These are phyloP conservation scores for Seriola aureovittata DNA, from an alignment of 2,113 vertebrate genomes.

Conservation along the genomic window DNA sequence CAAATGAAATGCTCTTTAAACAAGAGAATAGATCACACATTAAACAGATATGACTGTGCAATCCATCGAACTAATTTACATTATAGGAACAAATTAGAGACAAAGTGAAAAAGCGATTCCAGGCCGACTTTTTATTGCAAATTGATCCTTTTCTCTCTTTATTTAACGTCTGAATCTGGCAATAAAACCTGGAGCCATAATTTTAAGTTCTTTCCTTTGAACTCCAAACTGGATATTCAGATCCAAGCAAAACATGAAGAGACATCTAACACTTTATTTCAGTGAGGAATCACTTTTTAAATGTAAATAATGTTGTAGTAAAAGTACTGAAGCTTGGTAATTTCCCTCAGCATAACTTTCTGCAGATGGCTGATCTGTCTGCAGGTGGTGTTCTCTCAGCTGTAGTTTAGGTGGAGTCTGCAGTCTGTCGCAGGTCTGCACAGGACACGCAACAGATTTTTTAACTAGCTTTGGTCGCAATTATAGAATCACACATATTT, in stretches of 20 bases:
- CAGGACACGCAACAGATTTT: constrained; percentile 22
- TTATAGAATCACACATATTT: constrained; percentile 33
- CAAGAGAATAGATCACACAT: neutral
- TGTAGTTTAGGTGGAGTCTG: neutral
- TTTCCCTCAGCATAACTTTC: neutral
- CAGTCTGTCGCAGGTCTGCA: constrained; percentile 28
- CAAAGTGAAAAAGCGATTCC: no score
- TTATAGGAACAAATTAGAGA: neutral
- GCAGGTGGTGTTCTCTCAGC: neutral
- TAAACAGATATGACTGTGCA: neutral
- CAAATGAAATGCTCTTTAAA: constrained; percentile 4
- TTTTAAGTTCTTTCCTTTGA: no score
- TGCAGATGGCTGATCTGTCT: constrained; percentile 24
- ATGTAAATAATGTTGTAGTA: neutral
- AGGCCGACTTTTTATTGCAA: neutral
- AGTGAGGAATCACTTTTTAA: neutral
- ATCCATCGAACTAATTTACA: neutral
- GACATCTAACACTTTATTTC: neutral
- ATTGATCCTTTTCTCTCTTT: neutral
- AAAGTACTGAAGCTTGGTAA: neutral
- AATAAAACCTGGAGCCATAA: neutral
- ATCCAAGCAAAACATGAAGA: neutral
- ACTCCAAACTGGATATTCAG: neutral
- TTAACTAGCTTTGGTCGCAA: constrained; percentile 25
- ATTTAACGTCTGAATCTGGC: neutral